Evolutionary conservation across 2,113 vertebrate genomes (phyloP).

Genomic region (Pachyramphus minor): DNA sequence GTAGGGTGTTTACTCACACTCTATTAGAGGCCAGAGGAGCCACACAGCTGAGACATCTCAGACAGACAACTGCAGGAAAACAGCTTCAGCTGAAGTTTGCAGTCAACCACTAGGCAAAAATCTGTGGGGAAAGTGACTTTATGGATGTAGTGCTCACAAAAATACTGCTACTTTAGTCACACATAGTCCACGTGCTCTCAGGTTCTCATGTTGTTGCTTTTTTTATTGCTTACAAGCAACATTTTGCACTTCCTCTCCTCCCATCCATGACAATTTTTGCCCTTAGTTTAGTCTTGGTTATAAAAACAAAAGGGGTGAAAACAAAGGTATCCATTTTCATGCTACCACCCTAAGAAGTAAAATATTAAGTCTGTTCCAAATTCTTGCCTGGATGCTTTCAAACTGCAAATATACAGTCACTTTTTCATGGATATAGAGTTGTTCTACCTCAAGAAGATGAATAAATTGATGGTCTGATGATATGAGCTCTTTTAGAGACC

Average conservation of each 20-base stretch:
- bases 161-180: background rate
- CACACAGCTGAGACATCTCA: constrained; percentile 30
- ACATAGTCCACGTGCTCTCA: background rate
- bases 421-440: background rate
- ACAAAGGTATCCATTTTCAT: background rate
- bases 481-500: background rate
- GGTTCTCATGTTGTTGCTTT: background rate
- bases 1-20: background rate
- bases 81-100: constrained; percentile 20
- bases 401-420: background rate
- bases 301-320: background rate
- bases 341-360: background rate
- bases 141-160: background rate
- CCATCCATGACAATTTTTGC: background rate
- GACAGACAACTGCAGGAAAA: background rate
- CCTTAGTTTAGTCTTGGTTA: background rate
- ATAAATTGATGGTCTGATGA: background rate
- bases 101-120: background rate
- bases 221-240: background rate
- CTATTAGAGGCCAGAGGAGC: background rate
- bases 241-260: background rate
- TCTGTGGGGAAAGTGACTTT: background rate
- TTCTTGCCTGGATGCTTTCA: background rate
- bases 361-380: background rate
- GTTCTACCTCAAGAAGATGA: background rate